phyloP scores from a whole-genome alignment of 2,888 invertebrate genomes.

The Alviniconcha strummeri region DNA sequence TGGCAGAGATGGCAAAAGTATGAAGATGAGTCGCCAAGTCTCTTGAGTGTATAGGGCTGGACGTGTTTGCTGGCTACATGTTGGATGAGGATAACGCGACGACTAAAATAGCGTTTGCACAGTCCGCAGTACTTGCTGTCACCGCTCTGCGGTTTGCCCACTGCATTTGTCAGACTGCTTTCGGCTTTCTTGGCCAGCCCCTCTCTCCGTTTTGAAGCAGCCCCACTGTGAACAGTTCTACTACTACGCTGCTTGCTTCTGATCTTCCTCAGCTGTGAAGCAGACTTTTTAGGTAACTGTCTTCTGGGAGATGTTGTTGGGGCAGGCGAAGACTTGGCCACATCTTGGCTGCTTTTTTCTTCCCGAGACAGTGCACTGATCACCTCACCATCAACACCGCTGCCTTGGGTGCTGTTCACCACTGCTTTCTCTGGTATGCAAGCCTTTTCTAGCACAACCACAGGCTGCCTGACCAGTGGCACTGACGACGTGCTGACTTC shows the following conservation, averaged over 20 bases:
- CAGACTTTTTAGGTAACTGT: background rate
- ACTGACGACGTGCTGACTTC: background rate
- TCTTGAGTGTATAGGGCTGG: slow-evolving; percentile 39
- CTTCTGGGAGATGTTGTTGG: too few relatives aligned
- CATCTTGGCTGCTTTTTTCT: background rate
- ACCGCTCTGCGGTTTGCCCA: background rate
- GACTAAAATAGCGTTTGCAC: slow-evolving; percentile 31
- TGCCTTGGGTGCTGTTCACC: background rate
- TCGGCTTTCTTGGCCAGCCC: slow-evolving; percentile 4
- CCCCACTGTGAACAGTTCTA: too few relatives aligned
- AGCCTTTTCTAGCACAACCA: slow-evolving; percentile 29
- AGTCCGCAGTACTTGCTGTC: slow-evolving; percentile 29
- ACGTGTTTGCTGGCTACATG: slow-evolving; percentile 43
- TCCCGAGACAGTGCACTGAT: background rate
- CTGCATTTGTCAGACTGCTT: background rate
- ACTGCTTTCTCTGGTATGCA: background rate
- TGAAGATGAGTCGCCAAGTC: slow-evolving; percentile 29
- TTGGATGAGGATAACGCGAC: slow-evolving; percentile 36
- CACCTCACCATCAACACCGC: background rate
- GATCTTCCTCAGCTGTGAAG: background rate
- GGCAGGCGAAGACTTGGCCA: background rate
- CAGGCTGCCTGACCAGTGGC: slow-evolving; percentile 23
- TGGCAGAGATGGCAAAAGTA: slow-evolving; percentile 46
- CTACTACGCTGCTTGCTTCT: too few relatives aligned
- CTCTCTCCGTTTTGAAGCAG: background rate